Base-by-base conservation (phyloP, 2,113 vertebrate species). In the Peromyscus leucopus region DNA sequence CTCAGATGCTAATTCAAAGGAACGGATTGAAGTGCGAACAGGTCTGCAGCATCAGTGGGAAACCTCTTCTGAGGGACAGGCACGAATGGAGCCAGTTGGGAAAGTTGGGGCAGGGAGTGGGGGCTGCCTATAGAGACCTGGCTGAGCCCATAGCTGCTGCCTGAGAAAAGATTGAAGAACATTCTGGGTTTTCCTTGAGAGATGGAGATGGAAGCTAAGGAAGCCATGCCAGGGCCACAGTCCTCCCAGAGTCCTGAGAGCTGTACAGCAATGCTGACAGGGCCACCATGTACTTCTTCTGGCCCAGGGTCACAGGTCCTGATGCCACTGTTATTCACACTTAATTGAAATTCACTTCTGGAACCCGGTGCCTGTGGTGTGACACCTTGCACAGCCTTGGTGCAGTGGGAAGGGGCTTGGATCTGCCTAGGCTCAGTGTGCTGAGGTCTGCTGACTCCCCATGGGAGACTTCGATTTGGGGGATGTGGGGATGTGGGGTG, bases 321-420 rank as follows among this genome's bases (percentile, higher is more conserved):
- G n/a, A 36, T 61, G 87, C 74, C 42, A 36, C 55, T 79, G 12
- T 13, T 57, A 33, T 71, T 89, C 83, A 5, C 78, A 71, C 69
- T 94, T 92, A 71, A 71, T 83, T 93, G 46, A 95, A 92, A 95
- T 84, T 74, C 74, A 69, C 33, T 94, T 39, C 46, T 48, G 46
- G 46, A 48, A 48, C 6, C 46, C 46, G 46, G 46, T 48, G 46
- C 46, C 46, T 48, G 6, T 48, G 46, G 6, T 48, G 46, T 48
- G 46, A 48, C 46, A 48, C 46, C 46, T 48, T 48, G 46, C 46
- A 48, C 46, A 48, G 46, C 46, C 46, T 48, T 48, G 46, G 46
- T 48, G 46, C 46, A 48, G 46, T 48, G 46, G 46, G 46, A 48
- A 48, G 46, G 46, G 7, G 46, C 46, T 48, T 48, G 46, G 46